Base-by-base conservation (phyloP, 2,888 invertebrate species). In the Philaethria dido region DNA sequence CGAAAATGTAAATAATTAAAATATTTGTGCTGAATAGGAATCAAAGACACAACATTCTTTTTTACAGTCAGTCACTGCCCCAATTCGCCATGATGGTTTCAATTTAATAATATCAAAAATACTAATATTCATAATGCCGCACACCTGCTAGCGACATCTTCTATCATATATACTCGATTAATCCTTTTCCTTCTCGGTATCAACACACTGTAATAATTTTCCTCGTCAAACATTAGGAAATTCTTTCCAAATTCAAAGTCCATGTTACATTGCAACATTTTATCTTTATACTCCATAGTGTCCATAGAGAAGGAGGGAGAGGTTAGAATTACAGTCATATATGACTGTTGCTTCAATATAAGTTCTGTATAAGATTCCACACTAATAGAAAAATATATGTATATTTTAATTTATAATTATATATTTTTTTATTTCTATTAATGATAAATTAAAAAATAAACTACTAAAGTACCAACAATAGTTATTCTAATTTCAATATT, bases 101-200 rank as follows among this genome's bases (percentile, higher is more conserved):
- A 29, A 6, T 29, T 29, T 14, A n/a, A n/a, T 5, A 16, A 29
- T n/a, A 2, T n/a, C 11, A 1, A 29, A 52, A 29, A 29, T 29
- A 29, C 6, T 29, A 29, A 29, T 29, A 50, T 4, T 4, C 14
- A 3, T n/a, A 44, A 9, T 29, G 0, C 22, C 52, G 62, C 57
- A 47, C 70, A 92, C 92, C 92, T 92, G 86, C 83, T 83, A 65
- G 75, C 76, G 39, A 91, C 85, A 76, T 92, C 89, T 77, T 85
- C 92, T 60, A 92, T 87, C 20, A 83, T 80, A 81, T 92, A 92
- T 13, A 87, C 84, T 60, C 74, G 82, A 70, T 78, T 78, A 14
- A 71, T 52, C 16, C 75, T 60, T 67, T 73, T 78, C 48, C 82
- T 80, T 6, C 86, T 76, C 1, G 91, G 87, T 54, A 77, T 68